Evolutionary conservation across 2,113 vertebrate genomes (phyloP).

Genomic region (Paramormyrops kingsleyae): DNA sequence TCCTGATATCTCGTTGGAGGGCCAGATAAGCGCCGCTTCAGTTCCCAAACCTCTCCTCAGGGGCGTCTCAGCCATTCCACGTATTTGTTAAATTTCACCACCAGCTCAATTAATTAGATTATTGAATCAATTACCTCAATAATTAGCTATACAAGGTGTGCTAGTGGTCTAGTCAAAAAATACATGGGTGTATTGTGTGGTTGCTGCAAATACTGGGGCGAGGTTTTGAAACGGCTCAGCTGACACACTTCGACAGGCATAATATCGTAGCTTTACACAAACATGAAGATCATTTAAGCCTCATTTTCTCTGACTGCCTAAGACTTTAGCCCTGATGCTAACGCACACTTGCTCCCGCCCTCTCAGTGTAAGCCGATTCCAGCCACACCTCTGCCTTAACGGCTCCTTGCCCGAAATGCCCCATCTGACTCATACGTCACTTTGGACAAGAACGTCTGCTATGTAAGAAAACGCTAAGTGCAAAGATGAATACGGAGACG

Average conservation of each 20-base stretch:
- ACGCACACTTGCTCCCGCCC: not conserved
- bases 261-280: not conserved
- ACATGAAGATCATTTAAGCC: not conserved
- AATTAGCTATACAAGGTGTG: not conserved
- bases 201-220: not conserved
- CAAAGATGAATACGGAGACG: not conserved
- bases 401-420: not conserved
- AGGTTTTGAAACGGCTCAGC: not conserved
- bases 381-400: not conserved
- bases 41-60: not conserved
- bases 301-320: not conserved
- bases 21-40: not conserved
- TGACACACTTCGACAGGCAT: not conserved
- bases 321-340: not conserved
- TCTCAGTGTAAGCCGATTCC: not conserved
- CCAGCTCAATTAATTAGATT: not conserved
- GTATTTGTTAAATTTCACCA: not conserved
- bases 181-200: not conserved
- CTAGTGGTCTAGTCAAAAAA: not conserved
- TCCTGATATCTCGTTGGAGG: not conserved
- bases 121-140: not conserved
- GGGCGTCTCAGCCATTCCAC: not conserved
- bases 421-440: not conserved
- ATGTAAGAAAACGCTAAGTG: not conserved
- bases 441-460: not conserved